Conservation (phyloP, 2,797 vertebrate species). For the Neostethus bicornis region DNA sequence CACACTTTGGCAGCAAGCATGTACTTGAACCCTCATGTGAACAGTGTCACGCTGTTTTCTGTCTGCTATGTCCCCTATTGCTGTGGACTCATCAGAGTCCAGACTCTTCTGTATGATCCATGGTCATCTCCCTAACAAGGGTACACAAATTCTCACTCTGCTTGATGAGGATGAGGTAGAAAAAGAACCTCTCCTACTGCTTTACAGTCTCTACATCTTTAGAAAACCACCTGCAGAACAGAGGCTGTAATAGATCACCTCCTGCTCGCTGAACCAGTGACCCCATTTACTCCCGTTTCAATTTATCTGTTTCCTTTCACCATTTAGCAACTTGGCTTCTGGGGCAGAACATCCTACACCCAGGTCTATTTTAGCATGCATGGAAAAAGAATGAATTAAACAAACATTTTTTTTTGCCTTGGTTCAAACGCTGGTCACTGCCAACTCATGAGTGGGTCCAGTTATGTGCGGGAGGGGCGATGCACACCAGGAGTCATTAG, state of each 20-base stretch:
- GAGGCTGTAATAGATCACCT: constrained; percentile 3
- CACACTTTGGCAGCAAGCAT: no score
- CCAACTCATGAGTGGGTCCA: no score
- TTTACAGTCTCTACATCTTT: neutral
- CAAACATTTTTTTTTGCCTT: constrained; percentile 2
- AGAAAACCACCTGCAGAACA: neutral
- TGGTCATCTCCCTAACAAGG: no score
- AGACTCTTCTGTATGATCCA: no score
- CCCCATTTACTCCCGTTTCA: constrained; percentile 11
- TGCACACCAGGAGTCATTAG: constrained; percentile 35
- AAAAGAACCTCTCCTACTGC: neutral
- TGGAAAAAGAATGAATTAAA: neutral
- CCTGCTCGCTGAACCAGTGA: constrained; percentile 10
- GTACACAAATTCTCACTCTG: no score
- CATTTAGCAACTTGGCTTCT: neutral
- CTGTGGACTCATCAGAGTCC: no score
- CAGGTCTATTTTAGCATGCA: no score
- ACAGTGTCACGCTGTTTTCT: no score
- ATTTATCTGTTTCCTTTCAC: neutral
- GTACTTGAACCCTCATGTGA: no score
- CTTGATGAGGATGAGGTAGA: no score
- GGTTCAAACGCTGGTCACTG: neutral
- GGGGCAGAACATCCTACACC: neutral
- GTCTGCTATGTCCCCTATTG: no score
- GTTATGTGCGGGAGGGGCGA: constrained; percentile 31